A percentile compares a stretch with the other conserved stretches of the same genome.
phyloP scores from a whole-genome alignment of 2,888 invertebrate species.

The Pyrrhia umbra region DNA sequence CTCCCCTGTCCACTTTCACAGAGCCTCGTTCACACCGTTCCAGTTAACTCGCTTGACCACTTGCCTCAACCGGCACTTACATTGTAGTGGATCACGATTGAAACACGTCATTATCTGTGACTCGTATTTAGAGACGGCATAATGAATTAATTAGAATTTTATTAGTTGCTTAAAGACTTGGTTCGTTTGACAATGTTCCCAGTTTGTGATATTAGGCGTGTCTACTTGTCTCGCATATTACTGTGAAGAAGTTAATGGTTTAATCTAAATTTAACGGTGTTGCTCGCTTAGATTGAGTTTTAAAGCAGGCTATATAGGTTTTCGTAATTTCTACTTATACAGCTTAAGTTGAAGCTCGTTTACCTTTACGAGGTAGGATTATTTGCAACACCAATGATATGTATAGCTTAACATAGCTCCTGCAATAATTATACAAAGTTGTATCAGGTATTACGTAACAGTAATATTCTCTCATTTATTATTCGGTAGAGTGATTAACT shows the following conservation, averaged over 20 bases:
- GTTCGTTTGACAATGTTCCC: slow-evolving; percentile 42
- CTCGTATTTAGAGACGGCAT: slow-evolving; percentile 54
- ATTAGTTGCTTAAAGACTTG: slow-evolving; percentile 47
- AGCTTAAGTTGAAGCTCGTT: slow-evolving; percentile 40
- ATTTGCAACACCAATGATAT: slow-evolving; percentile 51
- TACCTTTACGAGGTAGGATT: slow-evolving; percentile 41
- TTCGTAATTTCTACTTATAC: slow-evolving; percentile 40
- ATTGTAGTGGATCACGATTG: slow-evolving; percentile 53
- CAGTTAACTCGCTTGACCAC: slow-evolving; percentile 65
- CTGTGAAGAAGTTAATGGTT: slow-evolving; percentile 45
- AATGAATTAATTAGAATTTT: slow-evolving; percentile 62
- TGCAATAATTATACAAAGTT: slow-evolving; percentile 43
- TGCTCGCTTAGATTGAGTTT: slow-evolving; percentile 34
- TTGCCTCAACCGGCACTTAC: slow-evolving; percentile 53
- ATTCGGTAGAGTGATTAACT: not conserved
- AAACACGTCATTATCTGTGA: slow-evolving; percentile 52
- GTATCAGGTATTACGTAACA: slow-evolving; percentile 10
- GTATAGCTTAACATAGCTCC: slow-evolving; percentile 37
- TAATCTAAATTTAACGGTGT: slow-evolving; percentile 47
- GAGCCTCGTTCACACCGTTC: slow-evolving; percentile 66
- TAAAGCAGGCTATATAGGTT: slow-evolving; percentile 35
- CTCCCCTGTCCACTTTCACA: slow-evolving; percentile 74
- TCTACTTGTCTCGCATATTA: slow-evolving; percentile 26
- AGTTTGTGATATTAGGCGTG: slow-evolving; percentile 38
- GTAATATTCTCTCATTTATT: not conserved